Evolutionary conservation across 2,888 invertebrate species (phyloP), one percentile per base, ranked within the genome.

Genomic region (Smittia sp.): DNA sequence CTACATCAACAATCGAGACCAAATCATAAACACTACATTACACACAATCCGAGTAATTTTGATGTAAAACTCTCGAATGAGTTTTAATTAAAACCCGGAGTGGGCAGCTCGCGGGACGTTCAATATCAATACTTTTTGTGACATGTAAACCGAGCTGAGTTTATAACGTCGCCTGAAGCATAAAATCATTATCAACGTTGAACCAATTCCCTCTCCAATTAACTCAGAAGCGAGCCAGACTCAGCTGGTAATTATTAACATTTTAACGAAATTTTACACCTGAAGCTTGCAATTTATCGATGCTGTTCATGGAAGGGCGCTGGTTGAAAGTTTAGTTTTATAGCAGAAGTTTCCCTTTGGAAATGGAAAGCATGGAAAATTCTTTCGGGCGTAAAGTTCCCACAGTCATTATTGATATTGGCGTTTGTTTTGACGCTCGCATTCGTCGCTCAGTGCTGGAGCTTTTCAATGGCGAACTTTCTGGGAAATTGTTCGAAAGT

Each of bases 401-500:
- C 69, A 70, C 54, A 70, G 18, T 70, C 52, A 68, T 68, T 70
- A 70, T 70, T 20, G 69, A 70, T 70, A 54, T 70, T 70, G 27
- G 18, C 22, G 22, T n/a, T 46, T 46, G 46, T 46, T 46, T 46
- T 46, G 46, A 13, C 15, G 13, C 11, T 13, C 46, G 13, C 15
- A 13, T 2, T 15, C 46, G 15, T n/a, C 15, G 46, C 15, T 15
- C 2, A 3, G 2, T 11, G 11, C 4, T 46, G 46, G 15, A 38
- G 38, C 18, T 67, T 15, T 39, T 13, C 22, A 67, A 11, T 41
- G 3, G 15, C 3, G n/a, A 46, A 15, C 46, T 46, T 46, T 46
- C 15, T n/a, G 15, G 15, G 6, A n/a, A 46, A 46, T n/a, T 46
- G 46, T 46, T 46, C 2, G 13, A 58, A 58, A 58, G 58, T 58